Percentiles rank a stretch among this genome's conserved stretches.
phyloP scores from a whole-genome alignment of 2,113 vertebrate species.

The Psittacula cyanocephala region DNA sequence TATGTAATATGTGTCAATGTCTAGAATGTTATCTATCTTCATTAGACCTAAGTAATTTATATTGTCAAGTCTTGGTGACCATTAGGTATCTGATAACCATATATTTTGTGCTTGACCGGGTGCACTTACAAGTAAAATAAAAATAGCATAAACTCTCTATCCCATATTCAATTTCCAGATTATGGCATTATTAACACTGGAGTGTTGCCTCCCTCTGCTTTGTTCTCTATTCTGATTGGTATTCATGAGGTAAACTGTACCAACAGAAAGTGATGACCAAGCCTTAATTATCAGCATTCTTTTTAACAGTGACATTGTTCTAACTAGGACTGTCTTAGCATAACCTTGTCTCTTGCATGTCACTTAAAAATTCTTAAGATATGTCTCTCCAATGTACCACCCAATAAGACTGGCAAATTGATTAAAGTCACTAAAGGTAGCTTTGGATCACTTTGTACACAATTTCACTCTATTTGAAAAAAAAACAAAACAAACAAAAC shows the following conservation, averaged over 20 bases:
- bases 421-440: not conserved
- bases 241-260: not conserved
- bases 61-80: constrained; percentile 70
- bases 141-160: constrained; percentile 8
- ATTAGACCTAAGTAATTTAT: constrained; percentile 74
- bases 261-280: not conserved
- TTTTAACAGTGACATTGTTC: not conserved
- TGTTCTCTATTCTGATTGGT: not conserved
- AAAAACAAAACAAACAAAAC: fast-evolving
- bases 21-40: constrained; percentile 75
- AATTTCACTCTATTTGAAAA: not conserved
- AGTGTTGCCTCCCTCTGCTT: not conserved
- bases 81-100: constrained; percentile 63
- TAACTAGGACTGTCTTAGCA: not conserved
- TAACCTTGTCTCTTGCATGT: not conserved
- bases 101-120: constrained; percentile 53
- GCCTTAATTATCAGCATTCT: not conserved
- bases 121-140: constrained; percentile 11
- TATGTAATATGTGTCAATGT: constrained; percentile 28
- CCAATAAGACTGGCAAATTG: not conserved
- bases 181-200: constrained; percentile 3
- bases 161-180: constrained; percentile 16
- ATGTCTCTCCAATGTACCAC: not conserved
- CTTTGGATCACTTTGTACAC: not conserved
- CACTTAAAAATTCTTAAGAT: not conserved